Conservation (phyloP, 1,140 invertebrate genomes). For the Lysiphlebus fabarum region DNA sequence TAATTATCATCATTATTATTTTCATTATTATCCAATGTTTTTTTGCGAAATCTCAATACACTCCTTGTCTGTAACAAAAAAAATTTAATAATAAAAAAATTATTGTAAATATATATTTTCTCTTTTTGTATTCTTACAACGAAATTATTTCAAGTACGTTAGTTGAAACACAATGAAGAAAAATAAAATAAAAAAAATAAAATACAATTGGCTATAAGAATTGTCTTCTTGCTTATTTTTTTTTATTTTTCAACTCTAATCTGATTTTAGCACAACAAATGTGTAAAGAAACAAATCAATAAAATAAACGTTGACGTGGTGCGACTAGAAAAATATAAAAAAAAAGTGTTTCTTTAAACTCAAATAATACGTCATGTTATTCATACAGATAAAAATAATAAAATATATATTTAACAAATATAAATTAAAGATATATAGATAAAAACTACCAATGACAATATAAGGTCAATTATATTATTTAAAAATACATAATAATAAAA, state of each 20-base stretch:
- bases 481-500: not conserved
- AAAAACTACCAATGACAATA: not conserved
- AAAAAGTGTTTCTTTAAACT: not conserved
- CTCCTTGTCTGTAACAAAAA: slow-evolving; percentile 39
- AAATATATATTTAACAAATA: not conserved
- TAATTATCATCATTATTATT: slow-evolving; percentile 33
- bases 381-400: too few relatives aligned
- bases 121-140: too few relatives aligned
- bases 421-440: too few relatives aligned
- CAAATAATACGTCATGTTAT: not conserved
- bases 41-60: slow-evolving; percentile 52
- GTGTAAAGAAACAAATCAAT: not conserved
- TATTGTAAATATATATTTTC: slow-evolving; percentile 14
- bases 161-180: too few relatives aligned
- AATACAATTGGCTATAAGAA: too few relatives aligned
- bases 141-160: too few relatives aligned
- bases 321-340: not conserved
- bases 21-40: slow-evolving; percentile 13
- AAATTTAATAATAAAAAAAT: slow-evolving; percentile 12
- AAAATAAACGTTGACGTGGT: slow-evolving; percentile 1
- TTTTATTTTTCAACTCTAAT: not conserved
- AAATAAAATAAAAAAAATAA: too few relatives aligned
- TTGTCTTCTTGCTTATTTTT: not conserved
- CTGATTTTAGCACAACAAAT: not conserved
- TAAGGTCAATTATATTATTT: not conserved